These are phyloP conservation scores for Lycaon pictus DNA, from an alignment of 2,113 vertebrate genomes.

Conservation along the genomic window DNA sequence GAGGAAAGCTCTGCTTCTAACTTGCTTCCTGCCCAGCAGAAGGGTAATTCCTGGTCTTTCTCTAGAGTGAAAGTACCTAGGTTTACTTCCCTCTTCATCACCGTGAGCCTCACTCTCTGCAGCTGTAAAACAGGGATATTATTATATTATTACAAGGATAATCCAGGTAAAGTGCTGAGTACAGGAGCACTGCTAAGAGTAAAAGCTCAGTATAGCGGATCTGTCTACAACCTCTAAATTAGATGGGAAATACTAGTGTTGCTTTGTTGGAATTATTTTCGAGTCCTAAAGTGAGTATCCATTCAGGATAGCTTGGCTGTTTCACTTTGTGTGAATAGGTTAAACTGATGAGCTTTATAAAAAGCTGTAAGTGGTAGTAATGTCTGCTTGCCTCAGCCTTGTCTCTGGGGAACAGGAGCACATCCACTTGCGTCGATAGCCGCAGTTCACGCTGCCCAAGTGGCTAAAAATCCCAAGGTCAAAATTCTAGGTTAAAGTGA, in stretches of 20 bases:
- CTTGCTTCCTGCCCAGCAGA: not conserved
- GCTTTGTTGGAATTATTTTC: slow-evolving; percentile 45
- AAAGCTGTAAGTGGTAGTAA: slow-evolving; percentile 7
- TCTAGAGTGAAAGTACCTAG: not conserved
- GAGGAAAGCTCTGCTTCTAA: not conserved
- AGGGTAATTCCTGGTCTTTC: not conserved
- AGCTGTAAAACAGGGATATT: not conserved
- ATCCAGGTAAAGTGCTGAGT: not conserved
- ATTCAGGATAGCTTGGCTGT: not conserved
- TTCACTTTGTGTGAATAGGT: slow-evolving; percentile 20
- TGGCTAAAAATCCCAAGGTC: not conserved
- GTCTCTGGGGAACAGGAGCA: not conserved
- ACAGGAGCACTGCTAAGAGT: not conserved
- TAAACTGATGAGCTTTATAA: slow-evolving; percentile 46
- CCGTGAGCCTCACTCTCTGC: not conserved
- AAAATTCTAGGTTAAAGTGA: not conserved
- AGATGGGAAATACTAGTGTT: slow-evolving; percentile 3
- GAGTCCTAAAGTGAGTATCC: not conserved
- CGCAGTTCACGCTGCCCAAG: not conserved
- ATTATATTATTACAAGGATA: not conserved
- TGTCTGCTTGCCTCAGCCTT: slow-evolving; percentile 7
- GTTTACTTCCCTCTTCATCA: not conserved
- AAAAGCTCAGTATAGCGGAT: not conserved
- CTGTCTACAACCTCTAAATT: slow-evolving; percentile 38
- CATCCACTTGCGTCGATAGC: not conserved